Evolutionary conservation across 2,888 invertebrate genomes (phyloP), one percentile per base, ranked within the genome.

Genomic region (Drosophila neotestacea): DNA sequence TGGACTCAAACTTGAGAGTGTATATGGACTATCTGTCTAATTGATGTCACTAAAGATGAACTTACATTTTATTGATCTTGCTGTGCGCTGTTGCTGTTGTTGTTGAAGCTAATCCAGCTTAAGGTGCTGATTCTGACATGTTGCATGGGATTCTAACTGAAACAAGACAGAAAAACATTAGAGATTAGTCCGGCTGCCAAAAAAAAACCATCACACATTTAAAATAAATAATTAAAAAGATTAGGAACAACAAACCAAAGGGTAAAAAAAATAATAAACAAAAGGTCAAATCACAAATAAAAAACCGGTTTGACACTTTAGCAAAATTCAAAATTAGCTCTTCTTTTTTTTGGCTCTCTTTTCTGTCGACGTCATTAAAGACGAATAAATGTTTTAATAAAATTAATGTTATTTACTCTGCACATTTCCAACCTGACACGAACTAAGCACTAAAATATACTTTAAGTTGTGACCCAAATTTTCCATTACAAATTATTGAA

Each of bases 281-380:
- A 81, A 77, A 84, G 81, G 68, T 73, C 71, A 85, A 83, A 71
- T 52, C 63, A 44, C 38, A 73, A 55, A 78, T 82, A 66, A 79
- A 73, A 77, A 89, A 85, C 84, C 77, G 78, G 88, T 88, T 85
- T 63, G 38, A 42, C 58, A 78, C 63, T 65, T 73, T 78, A 13
- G 47, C 63, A 59, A 73, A 66, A 52, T 32, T 46, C 11, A 51
- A 63, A 80, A 50, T 76, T 44, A 80, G 71, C 76, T 62, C 52
- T 54, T 46, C 16, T 65, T 22, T 44, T 44, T 32, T 32, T 48
- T 56, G 4, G 56, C 36, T 46, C 46, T 46, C 56, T 28, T 28
- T 27, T 5, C 27, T 42, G 34, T 10, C 36, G 71, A 60, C 76
- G 81, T 76, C 81, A 77, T 58, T 56, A 32, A 55, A 48, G 46